phyloP scores from a whole-genome alignment of 92 coral and sea anemone species.

The Phymanthus crucifer region DNA sequence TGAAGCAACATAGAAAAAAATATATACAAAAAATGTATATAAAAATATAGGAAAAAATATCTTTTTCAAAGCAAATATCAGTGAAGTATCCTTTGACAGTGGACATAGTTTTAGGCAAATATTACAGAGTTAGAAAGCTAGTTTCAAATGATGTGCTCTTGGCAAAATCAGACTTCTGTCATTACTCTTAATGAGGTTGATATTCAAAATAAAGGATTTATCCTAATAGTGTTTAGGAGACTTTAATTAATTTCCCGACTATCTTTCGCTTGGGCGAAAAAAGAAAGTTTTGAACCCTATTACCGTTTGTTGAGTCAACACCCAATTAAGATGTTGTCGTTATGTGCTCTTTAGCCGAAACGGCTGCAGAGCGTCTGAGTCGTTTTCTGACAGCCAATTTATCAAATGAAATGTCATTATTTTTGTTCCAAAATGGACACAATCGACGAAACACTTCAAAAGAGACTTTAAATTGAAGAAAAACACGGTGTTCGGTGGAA shows the following conservation, averaged over 20 bases:
- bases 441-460: neutral
- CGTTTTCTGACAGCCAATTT: neutral
- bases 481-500: neutral
- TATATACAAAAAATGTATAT: too few relatives aligned
- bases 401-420: neutral
- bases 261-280: neutral
- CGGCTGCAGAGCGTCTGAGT: neutral
- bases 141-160: neutral
- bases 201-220: neutral
- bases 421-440: neutral
- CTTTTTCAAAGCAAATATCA: neutral
- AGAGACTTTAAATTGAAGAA: neutral
- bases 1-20: too few relatives aligned
- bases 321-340: conserved; percentile 5
- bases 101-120: too few relatives aligned
- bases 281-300: neutral
- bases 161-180: neutral
- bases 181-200: conserved; percentile 7
- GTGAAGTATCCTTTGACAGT: neutral
- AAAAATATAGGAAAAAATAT: too few relatives aligned
- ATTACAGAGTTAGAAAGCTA: neutral
- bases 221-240: neutral
- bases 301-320: conserved; percentile 1
- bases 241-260: neutral
- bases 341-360: neutral